Evolutionary conservation across 1,140 invertebrate genomes (phyloP).

Genomic region (Camponotus pennsylvanicus): DNA sequence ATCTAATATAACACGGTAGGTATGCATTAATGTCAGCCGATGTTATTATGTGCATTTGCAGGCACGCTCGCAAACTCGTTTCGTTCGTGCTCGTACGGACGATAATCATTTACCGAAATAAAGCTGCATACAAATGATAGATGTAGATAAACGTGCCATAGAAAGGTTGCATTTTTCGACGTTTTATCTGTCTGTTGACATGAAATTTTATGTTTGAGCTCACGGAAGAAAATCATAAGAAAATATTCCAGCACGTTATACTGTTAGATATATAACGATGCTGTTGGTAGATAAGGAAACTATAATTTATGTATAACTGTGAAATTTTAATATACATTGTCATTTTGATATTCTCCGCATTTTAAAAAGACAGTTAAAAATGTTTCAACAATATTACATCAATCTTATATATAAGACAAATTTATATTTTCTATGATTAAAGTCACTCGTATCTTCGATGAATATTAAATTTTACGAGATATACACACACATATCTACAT

Average conservation of each 20-base stretch:
- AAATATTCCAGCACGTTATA: not conserved
- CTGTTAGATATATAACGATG: not conserved
- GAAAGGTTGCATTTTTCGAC: not conserved
- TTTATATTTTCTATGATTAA: not conserved
- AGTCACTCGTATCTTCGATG: not conserved
- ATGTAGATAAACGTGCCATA: not conserved
- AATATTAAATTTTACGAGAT: not conserved
- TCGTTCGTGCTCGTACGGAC: not conserved
- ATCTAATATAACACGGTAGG: constrained; percentile 27
- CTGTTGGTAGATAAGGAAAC: not conserved
- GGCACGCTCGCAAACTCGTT: constrained; percentile 26
- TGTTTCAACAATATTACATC: not conserved
- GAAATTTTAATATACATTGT: not conserved
- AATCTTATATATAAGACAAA: not conserved
- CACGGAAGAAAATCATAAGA: not conserved
- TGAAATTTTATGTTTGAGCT: constrained; percentile 11
- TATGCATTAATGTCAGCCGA: constrained; percentile 40
- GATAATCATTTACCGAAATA: constrained; percentile 29
- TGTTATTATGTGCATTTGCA: constrained; percentile 32
- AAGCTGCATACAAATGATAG: not conserved
- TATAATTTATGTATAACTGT: not conserved
- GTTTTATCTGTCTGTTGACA: not conserved
- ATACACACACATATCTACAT: no score
- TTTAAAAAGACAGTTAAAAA: not conserved
- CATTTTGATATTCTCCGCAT: not conserved